These are phyloP conservation scores for Austrolebias charrua DNA, from an alignment of 2,797 vertebrate genomes.

Conservation along the genomic window DNA sequence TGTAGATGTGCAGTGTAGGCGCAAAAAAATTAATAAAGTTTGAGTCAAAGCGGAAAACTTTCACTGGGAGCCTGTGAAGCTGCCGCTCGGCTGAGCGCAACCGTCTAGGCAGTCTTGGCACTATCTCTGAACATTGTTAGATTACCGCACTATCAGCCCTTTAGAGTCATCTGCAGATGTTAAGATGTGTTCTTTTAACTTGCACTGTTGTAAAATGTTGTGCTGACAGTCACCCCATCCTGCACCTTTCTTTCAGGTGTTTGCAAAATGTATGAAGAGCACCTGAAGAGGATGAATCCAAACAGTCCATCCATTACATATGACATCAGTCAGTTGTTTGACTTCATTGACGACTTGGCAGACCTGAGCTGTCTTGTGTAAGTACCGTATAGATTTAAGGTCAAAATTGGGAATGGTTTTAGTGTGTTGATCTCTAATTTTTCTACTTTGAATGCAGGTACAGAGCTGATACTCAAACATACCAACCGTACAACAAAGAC, in stretches of 20 bases:
- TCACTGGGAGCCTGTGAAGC: too few relatives aligned
- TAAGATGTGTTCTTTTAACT: too few relatives aligned
- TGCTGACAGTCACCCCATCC: constrained; percentile 1
- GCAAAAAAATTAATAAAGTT: too few relatives aligned
- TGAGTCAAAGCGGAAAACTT: too few relatives aligned
- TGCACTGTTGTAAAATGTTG: background rate
- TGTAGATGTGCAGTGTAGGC: too few relatives aligned
- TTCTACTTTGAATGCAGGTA: constrained; percentile 78
- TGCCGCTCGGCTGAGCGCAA: too few relatives aligned
- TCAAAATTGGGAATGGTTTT: background rate
- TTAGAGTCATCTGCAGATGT: too few relatives aligned
- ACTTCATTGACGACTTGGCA: constrained; percentile 97
- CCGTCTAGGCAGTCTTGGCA: too few relatives aligned
- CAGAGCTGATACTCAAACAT: constrained; percentile 97
- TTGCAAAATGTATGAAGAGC: constrained; percentile 99
- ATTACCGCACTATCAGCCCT: background rate
- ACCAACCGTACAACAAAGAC: constrained; percentile 99
- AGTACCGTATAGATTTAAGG: constrained; percentile 74
- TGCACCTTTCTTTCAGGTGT: constrained; percentile 81
- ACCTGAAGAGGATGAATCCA: constrained; percentile 99
- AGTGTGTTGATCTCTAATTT: background rate
- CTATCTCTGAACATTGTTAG: background rate
- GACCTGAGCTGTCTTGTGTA: constrained; percentile 99
- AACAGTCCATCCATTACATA: constrained; percentile 99
- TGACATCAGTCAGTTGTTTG: constrained; percentile 98